phyloP scores from a whole-genome alignment of 2,888 invertebrate genomes.

The Drosophila borborema region DNA sequence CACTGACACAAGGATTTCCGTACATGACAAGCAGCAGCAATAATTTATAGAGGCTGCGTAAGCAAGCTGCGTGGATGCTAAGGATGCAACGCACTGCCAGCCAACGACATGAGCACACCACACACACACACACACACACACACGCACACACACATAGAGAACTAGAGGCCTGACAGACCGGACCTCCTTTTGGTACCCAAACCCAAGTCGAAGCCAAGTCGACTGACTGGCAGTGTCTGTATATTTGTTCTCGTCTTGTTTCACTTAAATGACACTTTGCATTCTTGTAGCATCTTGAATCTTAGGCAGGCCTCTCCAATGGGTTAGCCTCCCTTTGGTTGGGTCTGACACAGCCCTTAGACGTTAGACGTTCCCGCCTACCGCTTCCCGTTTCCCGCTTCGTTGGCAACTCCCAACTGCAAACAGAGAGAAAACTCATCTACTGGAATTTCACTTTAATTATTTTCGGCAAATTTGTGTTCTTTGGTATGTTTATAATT shows the following conservation, averaged over 20 bases:
- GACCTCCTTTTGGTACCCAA: slow-evolving; percentile 9
- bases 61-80: slow-evolving; percentile 66
- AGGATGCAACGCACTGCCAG: slow-evolving; percentile 55
- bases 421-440: slow-evolving; percentile 55
- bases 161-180: slow-evolving; percentile 29
- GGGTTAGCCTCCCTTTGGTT: slow-evolving; percentile 25
- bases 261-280: slow-evolving; percentile 83
- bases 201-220: slow-evolving; percentile 11
- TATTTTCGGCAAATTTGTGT: slow-evolving; percentile 75
- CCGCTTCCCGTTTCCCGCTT: background rate
- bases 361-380: background rate
- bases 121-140: slow-evolving; percentile 25
- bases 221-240: slow-evolving; percentile 32
- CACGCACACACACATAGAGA: slow-evolving; percentile 12
- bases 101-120: slow-evolving; percentile 37
- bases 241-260: slow-evolving; percentile 79
- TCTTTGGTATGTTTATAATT: slow-evolving; percentile 82
- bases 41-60: slow-evolving; percentile 82
- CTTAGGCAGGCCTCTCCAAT: slow-evolving; percentile 41
- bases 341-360: slow-evolving; percentile 19
- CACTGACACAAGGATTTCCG: slow-evolving; percentile 83
- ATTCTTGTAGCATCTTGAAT: slow-evolving; percentile 77
- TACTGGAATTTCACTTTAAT: slow-evolving; percentile 72
- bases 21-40: slow-evolving; percentile 83
- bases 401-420: slow-evolving; percentile 24